Percentiles rank a stretch among this genome's conserved stretches.
phyloP scores from a whole-genome alignment of 2,113 vertebrate genomes.

The Prunella himalayana region DNA sequence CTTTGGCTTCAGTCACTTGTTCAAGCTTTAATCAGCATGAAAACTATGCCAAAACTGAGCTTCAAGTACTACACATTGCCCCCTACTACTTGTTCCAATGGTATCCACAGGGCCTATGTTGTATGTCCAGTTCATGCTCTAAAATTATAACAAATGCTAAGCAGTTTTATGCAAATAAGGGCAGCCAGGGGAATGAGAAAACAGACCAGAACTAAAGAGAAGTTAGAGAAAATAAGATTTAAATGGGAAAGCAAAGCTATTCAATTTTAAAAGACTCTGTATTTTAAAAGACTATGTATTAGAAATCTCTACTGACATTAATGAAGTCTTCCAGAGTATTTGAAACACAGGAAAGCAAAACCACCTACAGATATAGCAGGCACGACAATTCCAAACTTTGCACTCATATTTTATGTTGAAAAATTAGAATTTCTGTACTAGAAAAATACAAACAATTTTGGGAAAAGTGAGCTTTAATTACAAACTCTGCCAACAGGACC shows the following conservation, averaged over 20 bases:
- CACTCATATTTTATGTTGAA: not conserved
- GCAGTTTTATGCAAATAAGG: not conserved
- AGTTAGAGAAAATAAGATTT: not conserved
- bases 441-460: not conserved
- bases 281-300: not conserved
- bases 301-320: not conserved
- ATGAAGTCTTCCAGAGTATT: not conserved
- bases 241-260: not conserved
- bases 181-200: not conserved
- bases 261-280: not conserved
- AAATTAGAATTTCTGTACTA: not conserved
- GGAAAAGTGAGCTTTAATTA: not conserved
- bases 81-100: not conserved
- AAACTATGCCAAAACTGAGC: not conserved
- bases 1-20: not conserved
- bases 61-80: not conserved
- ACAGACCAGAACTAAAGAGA: not conserved
- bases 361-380: not conserved
- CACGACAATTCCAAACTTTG: not conserved
- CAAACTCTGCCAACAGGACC: not conserved
- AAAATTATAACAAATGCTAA: not conserved
- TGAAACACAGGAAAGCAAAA: not conserved
- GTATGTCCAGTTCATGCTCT: not conserved
- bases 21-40: not conserved
- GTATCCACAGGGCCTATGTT: not conserved